Percentiles rank a stretch among this genome's conserved stretches.
These are phyloP conservation scores for human (Homo sapiens) DNA, from an alignment of 2,113 vertebrate genomes.

Conservation along the genomic window GRCh38 chr17:13645501-13646000, in stretches of 20 bases:
- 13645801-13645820: not conserved
- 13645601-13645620: not conserved
- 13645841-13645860: not conserved
- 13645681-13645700: not conserved
- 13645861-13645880: not conserved
- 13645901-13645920: not conserved
- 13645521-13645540: not conserved
- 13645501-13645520: not conserved
- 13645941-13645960: accelerated
- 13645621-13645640: not conserved
- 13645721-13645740: not conserved
- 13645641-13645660: not conserved
- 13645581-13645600: not conserved
- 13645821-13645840: not conserved
- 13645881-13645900: not conserved
- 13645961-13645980: accelerated
- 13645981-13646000: not conserved
- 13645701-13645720: not conserved
- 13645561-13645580: not conserved
- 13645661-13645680: not conserved
- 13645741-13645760: not conserved
- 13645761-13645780: not conserved
- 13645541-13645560: not conserved
- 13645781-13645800: not conserved
- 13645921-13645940: not conserved